Evolutionary conservation across 2,797 vertebrate species (phyloP).

Genomic region (Tiaroga cobitis): DNA sequence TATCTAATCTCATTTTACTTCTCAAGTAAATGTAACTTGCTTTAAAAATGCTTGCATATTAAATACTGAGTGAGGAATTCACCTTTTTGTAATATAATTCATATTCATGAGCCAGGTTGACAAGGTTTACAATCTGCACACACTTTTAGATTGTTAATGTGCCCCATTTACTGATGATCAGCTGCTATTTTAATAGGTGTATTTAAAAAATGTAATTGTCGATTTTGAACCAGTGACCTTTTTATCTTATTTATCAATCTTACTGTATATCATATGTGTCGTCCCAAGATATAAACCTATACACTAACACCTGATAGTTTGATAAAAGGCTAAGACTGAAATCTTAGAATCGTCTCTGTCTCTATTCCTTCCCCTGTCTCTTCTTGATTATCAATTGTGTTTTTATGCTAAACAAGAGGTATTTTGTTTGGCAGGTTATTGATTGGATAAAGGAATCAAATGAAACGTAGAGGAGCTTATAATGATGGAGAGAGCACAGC

Average conservation of each 20-base stretch:
- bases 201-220: background rate
- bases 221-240: background rate
- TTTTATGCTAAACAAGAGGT: slow-evolving; percentile 28
- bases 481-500: slow-evolving; percentile 31
- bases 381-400: slow-evolving; percentile 1
- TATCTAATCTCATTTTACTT: background rate
- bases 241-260: background rate
- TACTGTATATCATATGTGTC: background rate
- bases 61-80: background rate
- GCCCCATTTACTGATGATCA: background rate
- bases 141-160: background rate
- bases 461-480: slow-evolving; percentile 49
- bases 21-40: background rate
- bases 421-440: slow-evolving; percentile 24
- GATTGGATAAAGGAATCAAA: slow-evolving; percentile 41
- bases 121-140: background rate
- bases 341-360: background rate
- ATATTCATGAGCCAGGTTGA: background rate
- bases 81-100: background rate
- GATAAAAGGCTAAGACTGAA: background rate
- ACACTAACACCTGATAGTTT: background rate
- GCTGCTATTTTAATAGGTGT: background rate
- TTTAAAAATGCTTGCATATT: background rate
- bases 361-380: background rate
- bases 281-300: background rate